Base-by-base conservation (phyloP, 2,888 invertebrate genomes). In the Beris morrisii region DNA sequence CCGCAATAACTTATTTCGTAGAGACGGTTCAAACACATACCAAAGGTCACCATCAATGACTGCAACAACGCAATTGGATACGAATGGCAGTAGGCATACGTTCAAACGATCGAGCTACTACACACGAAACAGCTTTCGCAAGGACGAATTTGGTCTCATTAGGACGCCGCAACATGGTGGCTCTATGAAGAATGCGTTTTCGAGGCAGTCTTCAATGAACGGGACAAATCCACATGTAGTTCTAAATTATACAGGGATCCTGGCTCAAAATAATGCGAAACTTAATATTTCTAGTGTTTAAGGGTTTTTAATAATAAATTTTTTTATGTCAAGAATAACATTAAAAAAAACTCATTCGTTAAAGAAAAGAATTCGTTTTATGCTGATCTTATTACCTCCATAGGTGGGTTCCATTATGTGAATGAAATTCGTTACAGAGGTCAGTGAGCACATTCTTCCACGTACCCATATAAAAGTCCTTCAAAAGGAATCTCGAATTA, bases 51-150 rank as follows among this genome's bases (percentile, higher is more conserved):
- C 78, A 1, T 79, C 80, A n/a, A 72, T 78, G 71, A 80, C 79
- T 15, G 79, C 78, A 11, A 78, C 81, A n/a, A 80, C 81, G 9
- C 81, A 79, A 70, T 73, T 81, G 63, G 79, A 80, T 66, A 74
- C 72, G 12, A 75, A 73, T 65, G 75, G 75, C 4, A 48, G 61
- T 61, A 72, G 81, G 2, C 76, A 77, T 59, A 73, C 77, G 15
- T 70, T 70, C 44, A 67, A 61, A 53, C 64, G 61, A 44, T 65
- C 67, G 22, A 32, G 22, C 12, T 56, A 63, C 46, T 70, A 67
- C 45, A 43, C 44, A 55, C 61, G 64, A 22, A 56, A 13, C n/a
- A 70, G 68, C 38, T 56, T 66, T 38, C 68, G 70, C 9, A 57
- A 65, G 9, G 67, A 68, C 45, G 55, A 69, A 43, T 65, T 68